Conservation (phyloP, 1,140 invertebrate species). For the Andrena cerasifolii region DNA sequence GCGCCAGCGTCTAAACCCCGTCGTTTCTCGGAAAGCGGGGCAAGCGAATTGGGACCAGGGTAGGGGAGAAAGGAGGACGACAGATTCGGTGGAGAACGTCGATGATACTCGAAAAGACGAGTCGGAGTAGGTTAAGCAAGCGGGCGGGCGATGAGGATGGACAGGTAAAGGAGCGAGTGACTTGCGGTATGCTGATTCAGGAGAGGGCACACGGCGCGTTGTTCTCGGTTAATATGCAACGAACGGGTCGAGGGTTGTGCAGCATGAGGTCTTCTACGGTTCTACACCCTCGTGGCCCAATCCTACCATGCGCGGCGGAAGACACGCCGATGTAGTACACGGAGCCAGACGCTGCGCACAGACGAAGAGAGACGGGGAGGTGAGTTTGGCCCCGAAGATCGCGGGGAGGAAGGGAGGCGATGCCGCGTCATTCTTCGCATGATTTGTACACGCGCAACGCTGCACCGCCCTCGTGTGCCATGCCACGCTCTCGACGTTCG, state of each 20-base stretch:
- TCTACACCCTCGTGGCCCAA: conserved; percentile 12
- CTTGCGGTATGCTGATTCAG: conserved; percentile 78
- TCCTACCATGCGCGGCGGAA: conserved; percentile 14
- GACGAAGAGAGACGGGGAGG: not conserved
- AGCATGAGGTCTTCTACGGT: conserved; percentile 36
- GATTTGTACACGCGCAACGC: conserved; percentile 79
- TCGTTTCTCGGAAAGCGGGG: not conserved
- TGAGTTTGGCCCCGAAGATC: conserved; percentile 5
- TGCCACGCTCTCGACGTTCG: conserved; percentile 53
- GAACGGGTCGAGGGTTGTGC: conserved; percentile 61
- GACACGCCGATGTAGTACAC: no score
- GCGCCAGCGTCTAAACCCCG: no score
- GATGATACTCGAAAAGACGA: not conserved
- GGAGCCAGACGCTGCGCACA: conserved; percentile 11
- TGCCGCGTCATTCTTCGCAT: conserved; percentile 78
- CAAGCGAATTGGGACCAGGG: not conserved
- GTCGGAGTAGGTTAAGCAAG: conserved; percentile 37
- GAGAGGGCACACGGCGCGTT: conserved; percentile 41
- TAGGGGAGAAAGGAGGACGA: not conserved
- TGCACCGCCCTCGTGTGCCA: conserved; percentile 75
- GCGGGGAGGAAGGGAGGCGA: conserved; percentile 53
- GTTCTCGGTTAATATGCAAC: conserved; percentile 66
- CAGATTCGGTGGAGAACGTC: not conserved
- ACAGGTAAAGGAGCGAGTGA: conserved; percentile 69
- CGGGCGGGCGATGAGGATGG: no score